A percentile compares a stretch with the other conserved stretches of the same genome.
These are phyloP conservation scores for Holotrichia oblita DNA, from an alignment of 1,140 invertebrate genomes.

Conservation along the genomic window DNA sequence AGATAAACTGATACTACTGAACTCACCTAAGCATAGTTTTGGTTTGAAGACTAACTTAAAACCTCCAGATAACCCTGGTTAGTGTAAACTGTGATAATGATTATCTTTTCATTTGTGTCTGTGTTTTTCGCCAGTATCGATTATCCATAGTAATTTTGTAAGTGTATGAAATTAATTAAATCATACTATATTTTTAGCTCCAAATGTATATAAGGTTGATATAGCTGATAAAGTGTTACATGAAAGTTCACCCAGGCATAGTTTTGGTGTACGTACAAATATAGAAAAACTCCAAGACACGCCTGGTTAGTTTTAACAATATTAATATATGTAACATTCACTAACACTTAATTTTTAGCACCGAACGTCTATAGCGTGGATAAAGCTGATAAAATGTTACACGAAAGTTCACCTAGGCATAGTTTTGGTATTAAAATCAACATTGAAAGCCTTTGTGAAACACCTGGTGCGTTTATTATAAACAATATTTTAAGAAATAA, in stretches of 20 bases:
- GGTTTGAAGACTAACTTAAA: constrained; percentile 67
- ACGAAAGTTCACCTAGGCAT: too few relatives aligned
- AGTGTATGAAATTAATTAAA: too few relatives aligned
- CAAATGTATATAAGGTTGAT: constrained; percentile 54
- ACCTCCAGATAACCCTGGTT: constrained; percentile 67
- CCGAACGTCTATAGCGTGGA: constrained; percentile 54
- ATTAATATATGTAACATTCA: too few relatives aligned
- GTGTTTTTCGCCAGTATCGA: too few relatives aligned
- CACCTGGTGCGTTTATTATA: constrained; percentile 57
- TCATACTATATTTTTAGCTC: constrained; percentile 55
- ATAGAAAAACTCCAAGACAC: constrained; percentile 68
- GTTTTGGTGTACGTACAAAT: constrained; percentile 70
- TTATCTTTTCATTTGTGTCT: too few relatives aligned
- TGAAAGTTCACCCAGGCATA: too few relatives aligned
- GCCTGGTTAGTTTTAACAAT: constrained; percentile 64
- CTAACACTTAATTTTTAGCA: constrained; percentile 44
- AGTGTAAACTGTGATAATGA: constrained; percentile 45
- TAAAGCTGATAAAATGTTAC: too few relatives aligned
- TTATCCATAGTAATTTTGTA: too few relatives aligned
- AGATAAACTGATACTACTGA: constrained; percentile 23
- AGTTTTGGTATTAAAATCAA: too few relatives aligned
- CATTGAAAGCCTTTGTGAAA: constrained; percentile 53
- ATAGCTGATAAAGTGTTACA: too few relatives aligned
- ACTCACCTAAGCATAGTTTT: constrained; percentile 73
- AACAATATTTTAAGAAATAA: too few relatives aligned